Evolutionary conservation across 1,140 invertebrate species (phyloP).

Genomic region (Mesaphorura yosii): DNA sequence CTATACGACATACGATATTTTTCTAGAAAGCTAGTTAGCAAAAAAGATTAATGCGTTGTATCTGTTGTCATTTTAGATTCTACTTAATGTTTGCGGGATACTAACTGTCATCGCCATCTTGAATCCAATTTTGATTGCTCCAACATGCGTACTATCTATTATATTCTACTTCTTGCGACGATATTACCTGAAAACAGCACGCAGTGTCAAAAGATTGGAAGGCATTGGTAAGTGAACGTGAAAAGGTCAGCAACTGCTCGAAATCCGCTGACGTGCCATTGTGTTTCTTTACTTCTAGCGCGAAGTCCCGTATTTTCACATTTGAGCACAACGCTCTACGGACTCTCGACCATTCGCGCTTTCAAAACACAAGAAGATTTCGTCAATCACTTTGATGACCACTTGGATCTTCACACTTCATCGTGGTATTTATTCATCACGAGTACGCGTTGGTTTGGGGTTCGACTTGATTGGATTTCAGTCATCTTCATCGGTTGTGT

Average conservation of each 20-base stretch:
- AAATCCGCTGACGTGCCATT: constrained; percentile 39
- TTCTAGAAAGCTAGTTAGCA: background rate
- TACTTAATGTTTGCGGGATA: constrained; percentile 22
- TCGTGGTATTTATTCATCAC: constrained; percentile 41
- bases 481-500: constrained; percentile 40
- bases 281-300: constrained; percentile 39
- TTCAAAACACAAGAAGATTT: constrained; percentile 40
- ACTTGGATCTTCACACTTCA: constrained; percentile 40
- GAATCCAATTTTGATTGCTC: constrained; percentile 61
- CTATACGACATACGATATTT: background rate
- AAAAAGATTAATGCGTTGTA: background rate
- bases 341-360: constrained; percentile 45
- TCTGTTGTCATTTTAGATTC: constrained; percentile 11
- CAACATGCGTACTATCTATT: constrained; percentile 52
- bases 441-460: constrained; percentile 42
- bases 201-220: constrained; percentile 78
- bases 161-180: constrained; percentile 60
- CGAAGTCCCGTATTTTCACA: constrained; percentile 49
- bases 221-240: constrained; percentile 59
- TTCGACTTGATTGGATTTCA: constrained; percentile 43
- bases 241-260: constrained; percentile 35
- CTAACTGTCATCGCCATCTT: constrained; percentile 59
- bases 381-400: constrained; percentile 36
- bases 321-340: constrained; percentile 44
- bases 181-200: constrained; percentile 67